phyloP scores from a whole-genome alignment of 2,113 vertebrate genomes.

The Sisor rabdophorus region DNA sequence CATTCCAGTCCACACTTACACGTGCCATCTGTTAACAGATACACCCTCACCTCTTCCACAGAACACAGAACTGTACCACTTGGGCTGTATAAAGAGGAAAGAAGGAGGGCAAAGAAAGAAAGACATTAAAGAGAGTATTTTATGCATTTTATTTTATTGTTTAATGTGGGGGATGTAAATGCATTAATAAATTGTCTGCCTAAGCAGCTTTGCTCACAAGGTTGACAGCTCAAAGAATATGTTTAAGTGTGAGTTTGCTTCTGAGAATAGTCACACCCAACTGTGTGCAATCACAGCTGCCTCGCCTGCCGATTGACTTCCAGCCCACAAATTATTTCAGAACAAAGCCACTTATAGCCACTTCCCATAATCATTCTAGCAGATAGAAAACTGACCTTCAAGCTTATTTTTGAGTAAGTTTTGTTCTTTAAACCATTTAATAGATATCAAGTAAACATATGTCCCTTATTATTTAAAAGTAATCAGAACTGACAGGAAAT shows the following conservation, averaged over 20 bases:
- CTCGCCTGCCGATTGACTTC: neutral
- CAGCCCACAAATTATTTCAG: neutral
- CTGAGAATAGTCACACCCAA: constrained; percentile 15
- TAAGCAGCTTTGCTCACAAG: neutral
- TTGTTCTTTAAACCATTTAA: neutral
- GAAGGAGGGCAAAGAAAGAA: neutral
- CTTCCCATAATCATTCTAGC: neutral
- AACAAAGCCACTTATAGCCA: neutral
- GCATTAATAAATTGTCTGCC: neutral
- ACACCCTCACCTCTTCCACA: constrained; percentile 81
- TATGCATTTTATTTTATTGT: too few species aligned
- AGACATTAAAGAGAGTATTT: neutral
- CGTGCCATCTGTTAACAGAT: constrained; percentile 85
- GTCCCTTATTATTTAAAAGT: too few species aligned
- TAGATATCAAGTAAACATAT: neutral
- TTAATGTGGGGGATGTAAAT: constrained; percentile 46
- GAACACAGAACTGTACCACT: constrained; percentile 78
- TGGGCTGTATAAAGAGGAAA: constrained; percentile 64
- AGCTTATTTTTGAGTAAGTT: neutral
- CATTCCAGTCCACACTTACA: constrained; percentile 91
- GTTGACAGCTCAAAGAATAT: constrained; percentile 8
- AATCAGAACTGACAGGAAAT: too few species aligned
- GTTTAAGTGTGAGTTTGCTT: constrained; percentile 16
- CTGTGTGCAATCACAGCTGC: constrained; percentile 23
- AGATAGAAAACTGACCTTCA: neutral